Conservation (phyloP, 2,888 invertebrate species). For the Prosopocoilus inquinatus region DNA sequence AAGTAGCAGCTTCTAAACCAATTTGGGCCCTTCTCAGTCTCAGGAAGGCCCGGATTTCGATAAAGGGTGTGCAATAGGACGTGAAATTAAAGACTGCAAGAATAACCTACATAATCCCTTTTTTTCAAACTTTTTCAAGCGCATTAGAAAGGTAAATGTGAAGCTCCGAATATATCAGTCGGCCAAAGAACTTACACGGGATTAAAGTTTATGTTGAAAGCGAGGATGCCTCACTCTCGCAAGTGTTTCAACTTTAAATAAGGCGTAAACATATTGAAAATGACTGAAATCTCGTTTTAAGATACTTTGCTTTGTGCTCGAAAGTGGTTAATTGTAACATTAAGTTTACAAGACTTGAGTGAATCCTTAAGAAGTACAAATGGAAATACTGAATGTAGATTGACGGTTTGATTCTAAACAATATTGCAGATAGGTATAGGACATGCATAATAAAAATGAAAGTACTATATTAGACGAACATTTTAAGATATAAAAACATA, state of each 20-base stretch:
- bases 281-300: constrained; percentile 13
- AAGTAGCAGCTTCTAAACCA: constrained; percentile 14
- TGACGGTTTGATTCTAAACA: too few species aligned
- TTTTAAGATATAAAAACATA: too few species aligned
- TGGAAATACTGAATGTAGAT: too few species aligned
- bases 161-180: constrained; percentile 15
- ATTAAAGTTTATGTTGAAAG: too few species aligned
- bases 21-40: constrained; percentile 10
- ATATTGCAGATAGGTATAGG: too few species aligned
- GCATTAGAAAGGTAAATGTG: constrained; percentile 29
- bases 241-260: constrained; percentile 8
- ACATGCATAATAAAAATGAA: too few species aligned
- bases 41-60: constrained; percentile 19
- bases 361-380: too few species aligned
- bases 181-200: constrained; percentile 1
- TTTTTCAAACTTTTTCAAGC: constrained; percentile 25
- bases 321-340: too few species aligned
- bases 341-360: too few species aligned
- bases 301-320: neutral
- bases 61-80: constrained; percentile 32
- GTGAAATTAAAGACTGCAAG: constrained; percentile 33
- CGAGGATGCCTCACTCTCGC: too few species aligned
- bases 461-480: too few species aligned
- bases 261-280: constrained; percentile 15
- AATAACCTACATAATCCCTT: constrained; percentile 31